Percentiles rank a stretch among this genome's conserved stretches.
These are phyloP conservation scores for Ia io DNA, from an alignment of 2,113 vertebrate species.

Conservation along the genomic window DNA sequence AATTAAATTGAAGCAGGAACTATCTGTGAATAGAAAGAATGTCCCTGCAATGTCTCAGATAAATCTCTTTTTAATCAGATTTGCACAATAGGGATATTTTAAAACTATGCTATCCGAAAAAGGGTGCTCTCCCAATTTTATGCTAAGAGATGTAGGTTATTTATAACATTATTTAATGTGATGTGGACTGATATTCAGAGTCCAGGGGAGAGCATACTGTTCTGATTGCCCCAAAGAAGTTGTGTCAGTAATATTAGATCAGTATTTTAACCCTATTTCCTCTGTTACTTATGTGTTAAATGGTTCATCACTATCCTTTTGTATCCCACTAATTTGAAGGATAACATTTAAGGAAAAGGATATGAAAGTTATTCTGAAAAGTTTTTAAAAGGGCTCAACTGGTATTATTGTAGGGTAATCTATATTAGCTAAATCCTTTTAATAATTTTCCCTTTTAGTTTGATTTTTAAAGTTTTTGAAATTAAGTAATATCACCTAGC, in stretches of 20 bases:
- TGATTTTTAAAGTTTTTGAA: slow-evolving; percentile 25
- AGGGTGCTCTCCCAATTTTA: not conserved
- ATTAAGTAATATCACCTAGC: not conserved
- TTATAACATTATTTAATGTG: not conserved
- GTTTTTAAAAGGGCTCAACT: not conserved
- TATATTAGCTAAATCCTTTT: not conserved
- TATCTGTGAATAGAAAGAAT: not conserved
- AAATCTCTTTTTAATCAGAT: not conserved
- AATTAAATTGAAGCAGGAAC: slow-evolving; percentile 14
- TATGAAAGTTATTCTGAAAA: not conserved
- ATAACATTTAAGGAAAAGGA: not conserved
- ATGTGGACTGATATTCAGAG: not conserved
- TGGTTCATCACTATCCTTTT: not conserved
- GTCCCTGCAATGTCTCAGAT: not conserved
- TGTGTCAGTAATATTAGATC: not conserved
- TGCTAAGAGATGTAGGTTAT: not conserved
- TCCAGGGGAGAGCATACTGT: not conserved
- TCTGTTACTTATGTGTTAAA: not conserved
- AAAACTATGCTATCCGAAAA: not conserved
- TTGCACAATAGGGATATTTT: not conserved
- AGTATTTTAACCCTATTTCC: not conserved
- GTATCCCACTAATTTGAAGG: not conserved
- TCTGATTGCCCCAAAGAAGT: not conserved
- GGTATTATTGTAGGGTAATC: not conserved
- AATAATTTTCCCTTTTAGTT: not conserved